Conservation (phyloP, 2,888 invertebrate genomes). For the Acrobasis consociella region DNA sequence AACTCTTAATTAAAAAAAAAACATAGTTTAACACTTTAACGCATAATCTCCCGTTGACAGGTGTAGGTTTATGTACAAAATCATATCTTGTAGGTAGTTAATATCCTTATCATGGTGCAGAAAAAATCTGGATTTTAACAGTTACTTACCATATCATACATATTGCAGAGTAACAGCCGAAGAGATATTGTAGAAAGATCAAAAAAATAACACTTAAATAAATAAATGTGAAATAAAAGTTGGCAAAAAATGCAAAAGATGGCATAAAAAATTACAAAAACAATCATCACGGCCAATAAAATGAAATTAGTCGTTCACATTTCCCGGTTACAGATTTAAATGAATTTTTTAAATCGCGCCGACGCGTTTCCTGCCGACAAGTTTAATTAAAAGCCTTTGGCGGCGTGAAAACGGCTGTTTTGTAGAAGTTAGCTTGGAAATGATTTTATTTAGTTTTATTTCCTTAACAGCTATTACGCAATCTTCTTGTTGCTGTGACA, state of each 20-base stretch:
- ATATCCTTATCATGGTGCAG: too few relatives aligned
- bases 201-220: background rate
- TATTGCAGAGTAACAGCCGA: too few relatives aligned
- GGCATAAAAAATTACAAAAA: background rate
- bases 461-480: conserved; percentile 24
- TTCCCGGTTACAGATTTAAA: conserved; percentile 57
- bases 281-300: conserved; percentile 16
- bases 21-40: too few relatives aligned
- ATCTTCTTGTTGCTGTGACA: conserved; percentile 1
- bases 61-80: too few relatives aligned
- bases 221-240: background rate
- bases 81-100: too few relatives aligned
- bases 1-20: too few relatives aligned
- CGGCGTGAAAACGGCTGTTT: conserved; percentile 60
- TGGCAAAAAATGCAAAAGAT: background rate
- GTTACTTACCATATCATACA: too few relatives aligned
- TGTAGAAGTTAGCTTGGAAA: conserved; percentile 45
- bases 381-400: conserved; percentile 68
- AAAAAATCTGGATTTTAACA: too few relatives aligned
- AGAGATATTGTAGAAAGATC: too few relatives aligned
- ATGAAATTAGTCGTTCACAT: conserved; percentile 51
- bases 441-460: conserved; percentile 33
- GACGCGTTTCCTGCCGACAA: conserved; percentile 54
- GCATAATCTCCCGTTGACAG: too few relatives aligned
- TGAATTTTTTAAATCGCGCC: conserved; percentile 63